These are phyloP conservation scores for Acanthisitta chloris DNA, from an alignment of 2,113 vertebrate genomes.

Conservation along the genomic window DNA sequence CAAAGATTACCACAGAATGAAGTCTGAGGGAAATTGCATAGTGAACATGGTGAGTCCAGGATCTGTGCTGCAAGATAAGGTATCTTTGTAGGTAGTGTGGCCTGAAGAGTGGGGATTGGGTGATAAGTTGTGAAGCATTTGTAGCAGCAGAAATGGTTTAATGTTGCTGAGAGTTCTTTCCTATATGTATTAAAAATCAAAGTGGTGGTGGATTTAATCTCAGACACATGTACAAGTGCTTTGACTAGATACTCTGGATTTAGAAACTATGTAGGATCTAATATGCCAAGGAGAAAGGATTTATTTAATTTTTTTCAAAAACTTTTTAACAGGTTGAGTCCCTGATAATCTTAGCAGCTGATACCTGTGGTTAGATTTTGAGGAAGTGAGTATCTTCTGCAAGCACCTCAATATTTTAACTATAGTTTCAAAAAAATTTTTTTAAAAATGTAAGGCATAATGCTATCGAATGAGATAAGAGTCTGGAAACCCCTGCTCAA, in stretches of 20 bases:
- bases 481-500: background rate
- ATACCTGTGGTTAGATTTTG: background rate
- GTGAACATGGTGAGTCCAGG: background rate
- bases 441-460: background rate
- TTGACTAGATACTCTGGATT: background rate
- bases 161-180: background rate
- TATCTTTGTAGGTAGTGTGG: background rate
- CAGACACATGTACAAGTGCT: background rate
- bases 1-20: background rate
- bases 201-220: background rate
- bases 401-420: background rate
- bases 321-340: background rate
- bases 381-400: background rate
- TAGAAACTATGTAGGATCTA: background rate
- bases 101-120: background rate
- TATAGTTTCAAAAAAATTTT: background rate
- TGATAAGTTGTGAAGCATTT: background rate
- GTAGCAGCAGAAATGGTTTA: background rate
- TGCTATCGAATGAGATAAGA: slow-evolving; percentile 24
- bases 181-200: background rate
- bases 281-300: background rate
- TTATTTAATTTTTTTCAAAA: background rate
- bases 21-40: background rate
- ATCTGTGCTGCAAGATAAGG: background rate
- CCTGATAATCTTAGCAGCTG: background rate